Evolutionary conservation across 2,888 invertebrate species (phyloP).

Genomic region (Disparrhopalites patrizii): DNA sequence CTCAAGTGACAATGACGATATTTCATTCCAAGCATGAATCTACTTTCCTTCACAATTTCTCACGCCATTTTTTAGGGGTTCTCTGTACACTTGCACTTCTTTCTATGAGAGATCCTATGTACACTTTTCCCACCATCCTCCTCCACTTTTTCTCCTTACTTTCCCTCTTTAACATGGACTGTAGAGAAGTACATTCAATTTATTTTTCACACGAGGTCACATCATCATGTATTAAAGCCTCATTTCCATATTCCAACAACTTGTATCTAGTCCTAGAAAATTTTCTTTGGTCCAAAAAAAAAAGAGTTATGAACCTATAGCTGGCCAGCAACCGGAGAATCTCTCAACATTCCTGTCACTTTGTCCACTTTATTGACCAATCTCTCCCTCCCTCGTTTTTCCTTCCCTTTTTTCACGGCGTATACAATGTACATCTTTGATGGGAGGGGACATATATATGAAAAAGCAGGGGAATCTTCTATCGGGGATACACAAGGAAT

Average conservation of each 20-base stretch:
- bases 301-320: too few relatives aligned
- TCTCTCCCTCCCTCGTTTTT: conserved; percentile 11
- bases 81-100: background rate
- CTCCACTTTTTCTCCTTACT: background rate
- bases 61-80: too few relatives aligned
- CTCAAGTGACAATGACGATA: conserved; percentile 29
- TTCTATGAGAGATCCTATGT: background rate
- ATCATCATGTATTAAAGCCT: conserved; percentile 2
- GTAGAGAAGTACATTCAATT: background rate
- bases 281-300: too few relatives aligned
- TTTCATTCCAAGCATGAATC: conserved; percentile 29
- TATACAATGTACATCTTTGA: conserved; percentile 1
- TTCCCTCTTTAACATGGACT: background rate
- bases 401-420: background rate
- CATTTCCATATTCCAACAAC: conserved; percentile 9
- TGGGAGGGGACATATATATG: too few relatives aligned
- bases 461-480: too few relatives aligned
- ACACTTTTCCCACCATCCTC: background rate
- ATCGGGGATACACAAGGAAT: too few relatives aligned
- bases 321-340: too few relatives aligned
- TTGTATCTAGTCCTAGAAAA: too few relatives aligned
- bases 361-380: too few relatives aligned
- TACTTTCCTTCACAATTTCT: conserved; percentile 10
- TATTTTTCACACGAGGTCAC: conserved; percentile 10
- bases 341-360: too few relatives aligned